These are phyloP conservation scores for Sympetrum striolatum DNA, from an alignment of 2,888 invertebrate genomes.

Conservation along the genomic window DNA sequence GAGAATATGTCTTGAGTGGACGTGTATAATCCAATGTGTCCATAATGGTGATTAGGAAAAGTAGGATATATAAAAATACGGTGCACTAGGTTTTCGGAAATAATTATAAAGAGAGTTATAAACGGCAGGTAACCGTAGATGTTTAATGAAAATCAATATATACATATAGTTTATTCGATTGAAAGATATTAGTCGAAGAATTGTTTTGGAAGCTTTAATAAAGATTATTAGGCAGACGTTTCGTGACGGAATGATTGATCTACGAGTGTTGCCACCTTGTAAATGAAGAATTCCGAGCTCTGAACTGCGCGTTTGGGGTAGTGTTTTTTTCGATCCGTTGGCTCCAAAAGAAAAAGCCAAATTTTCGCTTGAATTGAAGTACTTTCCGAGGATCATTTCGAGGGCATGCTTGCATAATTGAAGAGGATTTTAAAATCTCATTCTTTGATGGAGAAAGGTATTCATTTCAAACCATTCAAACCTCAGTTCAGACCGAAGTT, in stretches of 20 bases:
- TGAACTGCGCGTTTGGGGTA: not conserved
- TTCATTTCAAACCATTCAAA: too few relatives aligned
- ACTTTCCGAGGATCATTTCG: not conserved
- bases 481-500: too few relatives aligned
- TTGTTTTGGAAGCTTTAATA: conserved; percentile 6
- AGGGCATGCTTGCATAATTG: not conserved
- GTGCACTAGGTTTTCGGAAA: not conserved
- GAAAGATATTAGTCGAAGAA: not conserved
- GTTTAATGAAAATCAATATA: conserved; percentile 18
- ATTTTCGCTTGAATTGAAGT: not conserved
- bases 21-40: not conserved
- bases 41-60: not conserved
- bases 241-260: not conserved
- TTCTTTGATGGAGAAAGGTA: too few relatives aligned
- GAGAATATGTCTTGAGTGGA: not conserved
- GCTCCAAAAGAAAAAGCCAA: not conserved
- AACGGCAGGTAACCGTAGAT: conserved; percentile 19
- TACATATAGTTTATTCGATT: conserved; percentile 29
- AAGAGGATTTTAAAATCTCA: not conserved
- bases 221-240: not conserved
- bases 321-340: not conserved
- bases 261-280: not conserved
- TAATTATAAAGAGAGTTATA: conserved; percentile 3
- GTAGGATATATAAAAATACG: not conserved
- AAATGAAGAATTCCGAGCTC: not conserved